Evolutionary conservation across 1,140 invertebrate genomes (phyloP), one percentile per base, ranked within the genome.

Genomic region (Lucilia cuprina): DNA sequence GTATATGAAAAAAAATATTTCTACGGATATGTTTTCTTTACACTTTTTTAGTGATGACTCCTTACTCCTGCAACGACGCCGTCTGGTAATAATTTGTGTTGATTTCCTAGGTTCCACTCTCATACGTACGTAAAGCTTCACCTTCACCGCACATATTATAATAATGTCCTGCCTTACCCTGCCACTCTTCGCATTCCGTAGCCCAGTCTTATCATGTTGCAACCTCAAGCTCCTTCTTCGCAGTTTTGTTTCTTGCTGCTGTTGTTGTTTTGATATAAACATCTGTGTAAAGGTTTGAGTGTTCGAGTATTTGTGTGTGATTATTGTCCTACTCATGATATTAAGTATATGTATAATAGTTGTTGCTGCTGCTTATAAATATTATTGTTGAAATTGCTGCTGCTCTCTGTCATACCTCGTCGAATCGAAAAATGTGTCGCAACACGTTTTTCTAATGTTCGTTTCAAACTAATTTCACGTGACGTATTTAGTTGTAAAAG

Each of bases 371-470:
- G 41, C 2, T 60, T 60, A n/a, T 60, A 30, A 30, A 30, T 30
- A 60, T 17, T 60, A 7, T 60, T 60, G 21, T 70, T 70, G 50
- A 10, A 70, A 21, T 10, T 70, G 65, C 9, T 70, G n/a, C n/a
- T 70, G 75, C 75, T 19, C 41, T 78, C 75, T 14, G 75, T 78
- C 75, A 14, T n/a, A 77, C 74, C 19, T 17, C 9, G 41, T 17
- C 9, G 41, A 41, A 10, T 55, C 17, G 12, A 55, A 12, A 55
- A 55, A 9, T 77, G n/a, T 77, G 74, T n/a, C 19, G 41, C 77
- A 80, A 30, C 77, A 80, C 77, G 77, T 80, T 80, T 80, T 80
- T 49, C 41, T 78, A 9, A 49, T 49, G 77, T 80, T 80, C 77
- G 77, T 80, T 80, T 80, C 77, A 49, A 80, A 80, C 77, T 12